A percentile compares a stretch with the other conserved stretches of the same genome.
These are phyloP conservation scores for Tonatia bakeri DNA, from an alignment of 2,113 vertebrate species.

Conservation along the genomic window DNA sequence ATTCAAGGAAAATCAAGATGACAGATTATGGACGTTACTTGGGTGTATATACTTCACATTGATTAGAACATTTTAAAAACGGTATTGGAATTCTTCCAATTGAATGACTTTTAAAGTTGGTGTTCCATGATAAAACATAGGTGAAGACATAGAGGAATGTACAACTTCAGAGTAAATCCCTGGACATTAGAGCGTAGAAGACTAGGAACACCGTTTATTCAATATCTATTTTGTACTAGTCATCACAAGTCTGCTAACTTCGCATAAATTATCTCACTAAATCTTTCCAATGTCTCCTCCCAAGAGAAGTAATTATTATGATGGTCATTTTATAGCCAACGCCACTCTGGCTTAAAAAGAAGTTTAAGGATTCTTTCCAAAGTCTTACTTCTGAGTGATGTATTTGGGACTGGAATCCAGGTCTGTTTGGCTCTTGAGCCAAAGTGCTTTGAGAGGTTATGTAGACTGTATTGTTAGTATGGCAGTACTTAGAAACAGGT, in stretches of 20 bases:
- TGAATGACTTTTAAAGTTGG: conserved; percentile 16
- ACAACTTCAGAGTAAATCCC: conserved; percentile 2
- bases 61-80: not conserved
- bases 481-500: not conserved
- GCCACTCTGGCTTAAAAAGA: not conserved
- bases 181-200: not conserved
- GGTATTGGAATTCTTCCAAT: not conserved
- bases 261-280: conserved; percentile 1
- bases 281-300: not conserved
- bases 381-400: not conserved
- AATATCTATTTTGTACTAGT: not conserved
- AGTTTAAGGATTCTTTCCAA: not conserved
- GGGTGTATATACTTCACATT: not conserved
- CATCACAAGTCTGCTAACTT: not conserved
- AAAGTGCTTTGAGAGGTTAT: not conserved
- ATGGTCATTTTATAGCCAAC: not conserved
- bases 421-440: not conserved
- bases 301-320: not conserved
- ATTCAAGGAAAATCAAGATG: not conserved
- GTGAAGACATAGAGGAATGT: not conserved
- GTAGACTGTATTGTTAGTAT: not conserved
- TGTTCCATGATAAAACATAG: not conserved
- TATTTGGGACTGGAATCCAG: not conserved
- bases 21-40: not conserved
- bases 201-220: not conserved